A percentile compares a stretch with the other conserved stretches of the same genome.
Conservation (phyloP, 2,113 vertebrate genomes). For the Gasterosteus aculeatus region DNA sequence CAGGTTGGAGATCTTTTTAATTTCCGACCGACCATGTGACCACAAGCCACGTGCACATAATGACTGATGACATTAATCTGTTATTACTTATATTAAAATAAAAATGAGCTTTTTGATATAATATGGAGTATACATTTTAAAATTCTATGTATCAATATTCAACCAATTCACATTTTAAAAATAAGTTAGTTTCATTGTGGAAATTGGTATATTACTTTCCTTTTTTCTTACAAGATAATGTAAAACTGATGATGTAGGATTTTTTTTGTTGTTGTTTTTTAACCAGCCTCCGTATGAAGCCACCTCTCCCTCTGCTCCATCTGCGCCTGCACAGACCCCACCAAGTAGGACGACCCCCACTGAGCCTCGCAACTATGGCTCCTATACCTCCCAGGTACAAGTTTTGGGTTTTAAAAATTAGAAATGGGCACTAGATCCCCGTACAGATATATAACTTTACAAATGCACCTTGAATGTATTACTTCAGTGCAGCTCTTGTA, state of each 20-base stretch:
- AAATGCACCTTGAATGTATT: neutral
- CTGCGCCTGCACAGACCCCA: constrained; percentile 66
- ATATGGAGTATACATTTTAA: neutral
- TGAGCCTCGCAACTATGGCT: constrained; percentile 92
- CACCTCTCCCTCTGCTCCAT: constrained; percentile 63
- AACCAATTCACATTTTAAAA: neutral
- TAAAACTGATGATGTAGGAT: neutral
- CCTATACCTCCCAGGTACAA: constrained; percentile 88
- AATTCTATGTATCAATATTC: neutral
- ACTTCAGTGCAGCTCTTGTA: neutral
- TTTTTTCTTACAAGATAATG: neutral
- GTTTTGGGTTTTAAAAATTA: neutral
- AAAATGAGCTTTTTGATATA: too few relatives aligned
- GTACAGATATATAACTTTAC: neutral
- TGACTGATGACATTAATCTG: neutral
- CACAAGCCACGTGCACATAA: neutral
- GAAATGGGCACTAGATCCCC: neutral
- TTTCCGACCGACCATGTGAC: neutral
- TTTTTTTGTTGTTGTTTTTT: constrained; percentile 6
- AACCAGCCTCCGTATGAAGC: constrained; percentile 84
- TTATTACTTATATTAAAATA: too few relatives aligned
- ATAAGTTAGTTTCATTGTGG: neutral
- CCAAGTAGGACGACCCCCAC: constrained; percentile 86
- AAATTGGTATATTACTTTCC: neutral
- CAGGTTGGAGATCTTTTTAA: neutral